phyloP scores from a whole-genome alignment of 2,113 vertebrate genomes.

The Plecturocebus donacophilus region DNA sequence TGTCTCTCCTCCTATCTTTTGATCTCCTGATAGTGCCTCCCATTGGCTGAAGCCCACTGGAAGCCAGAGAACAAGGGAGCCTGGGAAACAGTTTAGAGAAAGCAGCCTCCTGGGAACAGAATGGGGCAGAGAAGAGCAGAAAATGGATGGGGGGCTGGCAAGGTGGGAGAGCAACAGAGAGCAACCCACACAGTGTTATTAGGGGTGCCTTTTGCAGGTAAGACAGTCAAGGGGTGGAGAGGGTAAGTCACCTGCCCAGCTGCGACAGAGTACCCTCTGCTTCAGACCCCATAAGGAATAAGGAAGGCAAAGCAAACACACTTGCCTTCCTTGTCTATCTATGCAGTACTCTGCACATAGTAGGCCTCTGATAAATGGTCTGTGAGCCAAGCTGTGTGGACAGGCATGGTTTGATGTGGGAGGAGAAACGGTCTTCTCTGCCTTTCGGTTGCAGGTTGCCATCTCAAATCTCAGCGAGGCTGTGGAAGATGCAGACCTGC shows the following conservation, averaged over 20 bases:
- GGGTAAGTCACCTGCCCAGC: background rate
- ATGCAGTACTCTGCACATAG: background rate
- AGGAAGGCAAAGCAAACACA: background rate
- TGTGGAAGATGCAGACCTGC: constrained; percentile 90
- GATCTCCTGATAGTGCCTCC: fast-evolving
- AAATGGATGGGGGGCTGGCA: background rate
- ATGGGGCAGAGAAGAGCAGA: background rate
- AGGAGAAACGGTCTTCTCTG: fast-evolving
- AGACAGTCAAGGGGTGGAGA: background rate
- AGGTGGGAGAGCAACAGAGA: background rate
- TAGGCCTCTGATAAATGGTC: background rate
- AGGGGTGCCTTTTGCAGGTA: background rate
- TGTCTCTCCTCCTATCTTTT: background rate
- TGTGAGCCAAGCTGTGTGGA: fast-evolving
- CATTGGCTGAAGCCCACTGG: background rate
- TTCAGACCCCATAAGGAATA: background rate
- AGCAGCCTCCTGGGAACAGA: background rate
- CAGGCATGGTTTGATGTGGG: fast-evolving
- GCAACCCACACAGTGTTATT: fast-evolving
- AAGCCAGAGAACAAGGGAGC: background rate
- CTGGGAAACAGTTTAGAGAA: background rate
- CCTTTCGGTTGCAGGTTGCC: constrained; percentile 86
- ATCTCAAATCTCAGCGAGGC: constrained; percentile 89
- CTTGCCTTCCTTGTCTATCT: no score
- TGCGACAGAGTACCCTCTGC: background rate